These are phyloP conservation scores for Threskiornis aethiopicus DNA, from an alignment of 2,797 vertebrate species.

Conservation along the genomic window DNA sequence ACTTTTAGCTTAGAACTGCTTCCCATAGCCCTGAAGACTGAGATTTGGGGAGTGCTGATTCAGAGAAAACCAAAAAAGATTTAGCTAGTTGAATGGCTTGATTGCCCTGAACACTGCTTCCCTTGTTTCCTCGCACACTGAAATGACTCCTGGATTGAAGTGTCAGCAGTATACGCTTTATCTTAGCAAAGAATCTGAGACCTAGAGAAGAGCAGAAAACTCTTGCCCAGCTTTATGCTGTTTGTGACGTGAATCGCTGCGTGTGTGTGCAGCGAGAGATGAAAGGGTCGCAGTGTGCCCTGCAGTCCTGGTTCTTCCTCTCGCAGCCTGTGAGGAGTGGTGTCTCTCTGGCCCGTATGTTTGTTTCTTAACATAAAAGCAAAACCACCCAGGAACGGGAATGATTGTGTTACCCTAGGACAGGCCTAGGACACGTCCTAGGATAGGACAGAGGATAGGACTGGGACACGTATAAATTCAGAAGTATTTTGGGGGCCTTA, in stretches of 20 bases:
- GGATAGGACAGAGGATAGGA: background rate
- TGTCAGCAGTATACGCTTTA: background rate
- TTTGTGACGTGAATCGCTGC: background rate
- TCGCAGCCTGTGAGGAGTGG: background rate
- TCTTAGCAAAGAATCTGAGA: background rate
- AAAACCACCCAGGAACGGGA: background rate
- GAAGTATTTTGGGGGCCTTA: background rate
- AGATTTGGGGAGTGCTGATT: background rate
- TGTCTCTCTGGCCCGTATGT: background rate
- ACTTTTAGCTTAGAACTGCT: background rate
- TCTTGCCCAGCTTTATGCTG: background rate
- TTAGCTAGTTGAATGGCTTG: background rate
- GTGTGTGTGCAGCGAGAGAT: background rate
- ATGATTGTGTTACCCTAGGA: background rate
- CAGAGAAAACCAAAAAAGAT: background rate
- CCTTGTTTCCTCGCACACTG: background rate
- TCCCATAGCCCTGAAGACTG: background rate
- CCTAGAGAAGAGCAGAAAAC: background rate
- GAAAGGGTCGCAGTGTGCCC: background rate
- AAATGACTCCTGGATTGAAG: background rate
- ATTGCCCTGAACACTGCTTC: background rate
- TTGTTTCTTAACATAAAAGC: background rate
- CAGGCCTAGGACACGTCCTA: too few species aligned
- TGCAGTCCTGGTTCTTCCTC: background rate
- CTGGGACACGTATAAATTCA: background rate